These are phyloP conservation scores for Columba livia DNA, from an alignment of 2,113 vertebrate genomes.

Conservation along the genomic window DNA sequence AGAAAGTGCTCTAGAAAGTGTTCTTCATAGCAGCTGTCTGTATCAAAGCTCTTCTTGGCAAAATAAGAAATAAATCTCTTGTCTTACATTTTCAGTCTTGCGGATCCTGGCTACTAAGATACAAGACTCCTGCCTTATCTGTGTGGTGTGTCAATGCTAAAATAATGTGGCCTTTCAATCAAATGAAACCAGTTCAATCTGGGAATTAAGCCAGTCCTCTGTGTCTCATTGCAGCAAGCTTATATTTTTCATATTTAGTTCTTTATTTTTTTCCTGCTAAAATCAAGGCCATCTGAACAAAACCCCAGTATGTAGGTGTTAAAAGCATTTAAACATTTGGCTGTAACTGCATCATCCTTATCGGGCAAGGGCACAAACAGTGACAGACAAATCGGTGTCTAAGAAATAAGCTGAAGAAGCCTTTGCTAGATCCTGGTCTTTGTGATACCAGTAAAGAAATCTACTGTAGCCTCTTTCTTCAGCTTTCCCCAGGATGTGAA, in stretches of 20 bases:
- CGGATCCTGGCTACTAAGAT: not conserved
- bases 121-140: not conserved
- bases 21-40: not conserved
- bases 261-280: not conserved
- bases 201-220: not conserved
- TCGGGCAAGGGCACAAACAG: not conserved
- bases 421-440: not conserved
- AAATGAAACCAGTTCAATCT: not conserved
- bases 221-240: not conserved
- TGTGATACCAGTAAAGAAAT: not conserved
- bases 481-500: not conserved
- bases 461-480: not conserved
- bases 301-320: not conserved
- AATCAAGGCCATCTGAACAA: not conserved
- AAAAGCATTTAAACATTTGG: not conserved
- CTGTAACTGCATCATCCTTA: not conserved
- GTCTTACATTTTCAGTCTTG: not conserved
- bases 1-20: not conserved
- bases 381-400: not conserved
- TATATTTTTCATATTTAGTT: not conserved
- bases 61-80: not conserved
- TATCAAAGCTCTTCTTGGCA: not conserved
- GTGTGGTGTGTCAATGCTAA: not conserved
- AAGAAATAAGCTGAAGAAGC: not conserved
- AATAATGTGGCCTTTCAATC: not conserved